Conservation (phyloP, 2,113 vertebrate species). For the Benitochromis conjunctus region DNA sequence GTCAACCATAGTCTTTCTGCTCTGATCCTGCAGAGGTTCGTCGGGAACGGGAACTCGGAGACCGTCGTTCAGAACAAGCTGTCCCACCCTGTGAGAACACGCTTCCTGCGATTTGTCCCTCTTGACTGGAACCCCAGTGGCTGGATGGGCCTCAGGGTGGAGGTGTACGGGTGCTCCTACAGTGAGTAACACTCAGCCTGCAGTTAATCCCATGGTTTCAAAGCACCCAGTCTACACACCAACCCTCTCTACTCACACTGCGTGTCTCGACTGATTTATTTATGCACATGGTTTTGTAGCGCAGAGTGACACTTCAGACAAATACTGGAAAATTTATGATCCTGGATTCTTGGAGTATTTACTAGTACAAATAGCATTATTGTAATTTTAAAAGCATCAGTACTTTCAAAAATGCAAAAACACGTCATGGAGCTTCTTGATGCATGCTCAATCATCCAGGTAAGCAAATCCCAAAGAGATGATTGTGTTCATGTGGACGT, state of each 20-base stretch:
- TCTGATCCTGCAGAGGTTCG: conserved; percentile 75
- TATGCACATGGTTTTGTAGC: neutral
- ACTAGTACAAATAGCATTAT: neutral
- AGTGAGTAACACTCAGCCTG: conserved; percentile 78
- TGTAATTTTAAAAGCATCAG: neutral
- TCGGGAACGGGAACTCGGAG: conserved; percentile 87
- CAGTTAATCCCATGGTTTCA: neutral
- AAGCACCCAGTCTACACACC: neutral
- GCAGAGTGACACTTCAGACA: neutral
- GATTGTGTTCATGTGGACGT: no score
- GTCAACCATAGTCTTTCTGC: neutral
- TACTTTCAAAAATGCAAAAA: neutral
- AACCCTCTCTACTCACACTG: neutral
- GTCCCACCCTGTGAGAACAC: conserved; percentile 81
- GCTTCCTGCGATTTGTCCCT: conserved; percentile 87
- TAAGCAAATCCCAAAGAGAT: no score
- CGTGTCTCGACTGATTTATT: neutral
- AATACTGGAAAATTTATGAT: neutral
- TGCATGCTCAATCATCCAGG: no score
- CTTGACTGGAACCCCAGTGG: conserved; percentile 82
- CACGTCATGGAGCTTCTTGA: neutral
- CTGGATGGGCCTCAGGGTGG: conserved; percentile 84
- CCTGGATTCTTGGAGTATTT: neutral
- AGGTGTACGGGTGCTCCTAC: conserved; percentile 88
- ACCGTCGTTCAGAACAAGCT: conserved; percentile 84